phyloP scores from a whole-genome alignment of 1,140 invertebrate genomes.

The Camponotus pennsylvanicus region DNA sequence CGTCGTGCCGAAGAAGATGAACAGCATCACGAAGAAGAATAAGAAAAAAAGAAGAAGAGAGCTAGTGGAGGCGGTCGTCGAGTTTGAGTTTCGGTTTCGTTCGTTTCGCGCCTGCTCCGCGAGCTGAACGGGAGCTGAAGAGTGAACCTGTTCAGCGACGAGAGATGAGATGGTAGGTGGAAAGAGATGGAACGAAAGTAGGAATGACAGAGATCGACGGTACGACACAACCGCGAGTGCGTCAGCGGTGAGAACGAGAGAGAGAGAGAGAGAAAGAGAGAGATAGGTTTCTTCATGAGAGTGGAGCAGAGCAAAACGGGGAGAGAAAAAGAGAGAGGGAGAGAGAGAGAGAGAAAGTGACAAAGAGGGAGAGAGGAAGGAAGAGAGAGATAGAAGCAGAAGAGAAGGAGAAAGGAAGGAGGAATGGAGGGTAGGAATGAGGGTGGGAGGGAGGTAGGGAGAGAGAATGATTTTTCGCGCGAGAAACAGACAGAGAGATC shows the following conservation, averaged over 20 bases:
- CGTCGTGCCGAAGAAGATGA: conserved; percentile 23
- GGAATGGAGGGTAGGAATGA: conserved; percentile 53
- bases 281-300: not conserved
- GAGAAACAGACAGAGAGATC: conserved; percentile 45
- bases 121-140: conserved; percentile 67
- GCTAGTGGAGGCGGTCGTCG: conserved; percentile 57
- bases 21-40: conserved; percentile 27
- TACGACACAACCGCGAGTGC: conserved; percentile 25
- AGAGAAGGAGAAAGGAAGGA: conserved; percentile 44
- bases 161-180: conserved; percentile 1
- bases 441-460: conserved; percentile 1
- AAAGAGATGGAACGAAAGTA: conserved; percentile 10
- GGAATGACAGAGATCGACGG: conserved; percentile 32
- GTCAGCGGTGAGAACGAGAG: conserved; percentile 45
- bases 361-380: conserved; percentile 32
- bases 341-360: not conserved
- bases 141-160: conserved; percentile 65
- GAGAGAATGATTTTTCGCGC: not conserved
- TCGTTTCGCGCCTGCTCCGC: conserved; percentile 75
- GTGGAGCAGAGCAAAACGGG: not conserved
- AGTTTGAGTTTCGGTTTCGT: conserved; percentile 80
- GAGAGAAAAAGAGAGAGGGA: conserved; percentile 28
- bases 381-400: not conserved
- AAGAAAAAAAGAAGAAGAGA: conserved; percentile 53
- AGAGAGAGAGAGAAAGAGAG: conserved; percentile 1